A percentile compares a stretch with the other conserved stretches of the same genome.
phyloP scores from a whole-genome alignment of 1,140 invertebrate species.

The Coelopa frigida region DNA sequence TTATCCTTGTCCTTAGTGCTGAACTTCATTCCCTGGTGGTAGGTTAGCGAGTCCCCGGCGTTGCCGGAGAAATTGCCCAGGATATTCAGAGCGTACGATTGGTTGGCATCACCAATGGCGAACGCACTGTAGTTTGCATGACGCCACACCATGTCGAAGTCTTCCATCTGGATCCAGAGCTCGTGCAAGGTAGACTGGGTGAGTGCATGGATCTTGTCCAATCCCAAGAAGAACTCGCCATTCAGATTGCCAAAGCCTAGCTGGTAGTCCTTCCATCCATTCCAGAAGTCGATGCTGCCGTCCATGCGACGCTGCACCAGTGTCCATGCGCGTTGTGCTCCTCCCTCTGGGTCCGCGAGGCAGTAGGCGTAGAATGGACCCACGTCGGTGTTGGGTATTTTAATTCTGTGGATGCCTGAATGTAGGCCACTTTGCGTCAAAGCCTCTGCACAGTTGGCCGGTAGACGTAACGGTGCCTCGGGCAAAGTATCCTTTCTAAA shows the following conservation, averaged over 20 bases:
- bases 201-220: constrained; percentile 27
- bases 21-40: constrained; percentile 27
- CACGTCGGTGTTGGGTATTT: too few relatives aligned
- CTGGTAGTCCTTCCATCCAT: constrained; percentile 28
- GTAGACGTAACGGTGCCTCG: too few relatives aligned
- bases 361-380: too few relatives aligned
- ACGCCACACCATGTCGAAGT: constrained; percentile 21
- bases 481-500: too few relatives aligned
- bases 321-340: constrained; percentile 26
- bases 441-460: too few relatives aligned
- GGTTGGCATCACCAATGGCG: constrained; percentile 23
- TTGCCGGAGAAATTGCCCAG: constrained; percentile 25
- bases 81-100: constrained; percentile 26
- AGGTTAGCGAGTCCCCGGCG: constrained; percentile 23
- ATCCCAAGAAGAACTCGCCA: constrained; percentile 28
- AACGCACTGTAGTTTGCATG: constrained; percentile 29
- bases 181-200: constrained; percentile 43
- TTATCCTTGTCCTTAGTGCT: constrained; percentile 26
- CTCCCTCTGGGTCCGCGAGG: too few relatives aligned
- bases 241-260: constrained; percentile 21
- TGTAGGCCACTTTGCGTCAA: too few relatives aligned
- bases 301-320: constrained; percentile 21
- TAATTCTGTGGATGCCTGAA: too few relatives aligned
- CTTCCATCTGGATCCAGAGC: constrained; percentile 22
- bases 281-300: constrained; percentile 27